Base-by-base conservation (phyloP, 2,797 vertebrate species). In the Monodelphis domestica region DNA sequence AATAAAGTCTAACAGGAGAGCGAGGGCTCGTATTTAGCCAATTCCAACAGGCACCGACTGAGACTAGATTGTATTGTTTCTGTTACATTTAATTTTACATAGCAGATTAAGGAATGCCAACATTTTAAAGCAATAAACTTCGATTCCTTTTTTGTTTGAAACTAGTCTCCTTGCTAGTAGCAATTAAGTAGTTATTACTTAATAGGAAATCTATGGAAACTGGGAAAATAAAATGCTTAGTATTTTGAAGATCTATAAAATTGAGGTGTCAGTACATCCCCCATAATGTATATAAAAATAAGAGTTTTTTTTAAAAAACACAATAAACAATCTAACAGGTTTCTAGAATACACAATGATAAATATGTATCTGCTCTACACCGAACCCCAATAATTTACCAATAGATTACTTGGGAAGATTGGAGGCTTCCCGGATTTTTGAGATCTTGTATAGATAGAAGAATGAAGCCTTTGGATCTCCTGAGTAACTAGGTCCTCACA, bases 331-430 rank as follows among this genome's bases (percentile, higher is more conserved):
- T n/a, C 14, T 63, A 26, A 26, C 59, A n/a, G 0, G 24, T 84
- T 84, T 50, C 70, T 84, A 70, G 10, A 84, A 17, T 84, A 12
- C 24, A 11, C 70, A 84, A 84, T 26, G 70, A 50, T 45, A 11
- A 50, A 84, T 11, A 28, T 50, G 9, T 21, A 78, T 78, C 9
- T 7, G 45, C 9, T 50, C 38, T 50, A 45, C 21, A 24, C 38
- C 21, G 45, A 11, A 10, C 38, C 7, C 21, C 38, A 84, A 12
- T 38, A 50, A 45, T 84, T 78, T 78, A 45, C 6, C 17, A 26
- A 95, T 97, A 94, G 94, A 95, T 92, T 96, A 95, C 97, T 95
- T 97, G 95, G 54, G 87, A 53, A 96, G 26, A 2, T 56, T 5
- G 28, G 94, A 59, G 89, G 91, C 28, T 96, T 96, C 96, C 95